Evolutionary conservation across 2,113 vertebrate species (phyloP), one percentile per base, ranked within the genome.

Genomic region (Pseudopodoces humilis): DNA sequence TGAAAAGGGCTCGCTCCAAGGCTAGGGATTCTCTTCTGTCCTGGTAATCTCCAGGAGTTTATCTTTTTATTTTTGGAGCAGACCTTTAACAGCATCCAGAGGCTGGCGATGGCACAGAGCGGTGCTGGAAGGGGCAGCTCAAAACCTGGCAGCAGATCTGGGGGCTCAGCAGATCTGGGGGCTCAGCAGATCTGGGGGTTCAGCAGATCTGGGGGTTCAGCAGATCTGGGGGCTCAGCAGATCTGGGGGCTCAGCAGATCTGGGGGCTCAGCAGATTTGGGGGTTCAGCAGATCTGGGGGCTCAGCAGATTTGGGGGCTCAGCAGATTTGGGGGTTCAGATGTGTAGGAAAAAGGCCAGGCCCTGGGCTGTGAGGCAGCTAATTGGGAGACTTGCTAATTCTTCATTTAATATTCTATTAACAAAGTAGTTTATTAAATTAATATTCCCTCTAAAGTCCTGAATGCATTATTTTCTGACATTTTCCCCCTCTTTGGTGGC

Each of bases 91-190:
- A 56, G 77, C 20, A 3, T 41, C 31, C 59, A 28, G 44, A 69
- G 53, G 53, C 30, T 3, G 0, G 37, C 0, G 0, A 6, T 18
- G 21, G 43, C 21, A 25, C 4, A 6, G 74, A 60, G 71, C 3
- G 0, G 17, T 37, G 64, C 78, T 13, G 27, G 62, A 13, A 27
- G 49, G 43, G 62, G 35, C 88, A 56, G 67, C 72, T 27, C 68
- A 10, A 30, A 58, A 55, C 39, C 64, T 20, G 4, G 28, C 72
- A 31, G 65, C 37, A n/a, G 25, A 10, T 31, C 5, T 56, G 10
- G 58, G 67, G 64, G 35, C 12, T 55, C 39, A n/a, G 70, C 9
- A 55, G 39, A 21, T 75, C 3, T 58, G 11, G 44, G 43, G 43
- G 15, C 60, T 58, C 41, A 41, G 41, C 41, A 41, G 41, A 41